These are phyloP conservation scores for Platichthys flesus DNA, from an alignment of 2,113 vertebrate genomes.

Conservation along the genomic window DNA sequence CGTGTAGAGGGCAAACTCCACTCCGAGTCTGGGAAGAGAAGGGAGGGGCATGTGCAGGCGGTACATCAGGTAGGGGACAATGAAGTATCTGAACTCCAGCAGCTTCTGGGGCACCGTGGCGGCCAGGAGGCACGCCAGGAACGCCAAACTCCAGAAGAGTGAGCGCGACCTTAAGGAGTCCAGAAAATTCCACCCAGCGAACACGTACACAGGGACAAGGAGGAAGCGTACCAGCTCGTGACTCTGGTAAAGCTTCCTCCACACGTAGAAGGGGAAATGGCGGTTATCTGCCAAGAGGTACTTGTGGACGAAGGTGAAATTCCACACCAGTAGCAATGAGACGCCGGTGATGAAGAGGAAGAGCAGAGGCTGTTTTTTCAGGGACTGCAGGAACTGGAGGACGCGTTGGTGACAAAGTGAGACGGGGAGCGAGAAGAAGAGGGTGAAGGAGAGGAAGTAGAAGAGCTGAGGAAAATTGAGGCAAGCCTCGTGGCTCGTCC, in stretches of 20 bases:
- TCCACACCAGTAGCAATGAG: conserved; percentile 89
- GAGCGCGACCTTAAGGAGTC: conserved; percentile 91
- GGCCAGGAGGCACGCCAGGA: conserved; percentile 85
- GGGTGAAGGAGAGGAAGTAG: conserved; percentile 92
- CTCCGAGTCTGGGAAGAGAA: conserved; percentile 83
- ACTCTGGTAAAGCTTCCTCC: conserved; percentile 91
- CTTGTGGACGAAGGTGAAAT: conserved; percentile 92
- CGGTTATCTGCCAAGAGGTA: conserved; percentile 97
- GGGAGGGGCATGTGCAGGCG: conserved; percentile 90
- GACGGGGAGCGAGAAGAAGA: conserved; percentile 88
- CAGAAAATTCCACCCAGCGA: conserved; percentile 90
- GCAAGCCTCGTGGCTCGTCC: conserved; percentile 90
- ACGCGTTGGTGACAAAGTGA: conserved; percentile 83
- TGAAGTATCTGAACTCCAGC: conserved; percentile 97
- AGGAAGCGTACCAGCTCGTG: conserved; percentile 87
- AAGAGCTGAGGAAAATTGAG: conserved; percentile 94
- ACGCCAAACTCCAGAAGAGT: conserved; percentile 89
- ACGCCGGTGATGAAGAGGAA: conserved; percentile 75
- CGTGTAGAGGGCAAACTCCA: conserved; percentile 88
- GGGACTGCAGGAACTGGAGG: conserved; percentile 83
- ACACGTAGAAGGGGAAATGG: conserved; percentile 95
- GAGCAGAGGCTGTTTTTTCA: conserved; percentile 82
- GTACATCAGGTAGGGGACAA: conserved; percentile 94
- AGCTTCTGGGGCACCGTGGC: conserved; percentile 92
- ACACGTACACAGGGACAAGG: conserved; percentile 90